Conservation (phyloP, 2,888 invertebrate species). For the Mythimna impura region DNA sequence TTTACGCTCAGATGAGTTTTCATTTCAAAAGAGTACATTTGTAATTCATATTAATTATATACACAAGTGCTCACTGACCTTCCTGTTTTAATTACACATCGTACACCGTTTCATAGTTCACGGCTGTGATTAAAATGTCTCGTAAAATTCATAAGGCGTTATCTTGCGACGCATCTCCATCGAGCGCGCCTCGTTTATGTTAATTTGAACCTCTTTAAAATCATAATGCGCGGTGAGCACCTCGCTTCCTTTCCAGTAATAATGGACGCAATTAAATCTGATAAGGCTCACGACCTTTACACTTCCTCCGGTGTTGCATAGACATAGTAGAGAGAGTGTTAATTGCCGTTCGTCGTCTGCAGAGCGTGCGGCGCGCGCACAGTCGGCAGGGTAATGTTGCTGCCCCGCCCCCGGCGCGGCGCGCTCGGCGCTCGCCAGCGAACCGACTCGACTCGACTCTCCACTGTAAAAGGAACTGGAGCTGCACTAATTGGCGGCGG, state of each 20-base stretch:
- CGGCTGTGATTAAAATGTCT: slow-evolving; percentile 88
- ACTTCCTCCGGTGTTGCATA: slow-evolving; percentile 79
- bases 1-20: slow-evolving; percentile 87
- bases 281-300: slow-evolving; percentile 88
- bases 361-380: slow-evolving; percentile 69
- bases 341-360: slow-evolving; percentile 72
- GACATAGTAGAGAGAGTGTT: slow-evolving; percentile 81
- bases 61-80: slow-evolving; percentile 88
- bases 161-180: slow-evolving; percentile 79
- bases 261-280: slow-evolving; percentile 87
- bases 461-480: slow-evolving; percentile 87
- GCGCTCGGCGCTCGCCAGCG: slow-evolving; percentile 71
- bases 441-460: slow-evolving; percentile 83
- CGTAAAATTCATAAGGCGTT: slow-evolving; percentile 82
- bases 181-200: slow-evolving; percentile 81
- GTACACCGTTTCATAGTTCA: slow-evolving; percentile 88
- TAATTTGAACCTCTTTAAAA: slow-evolving; percentile 85
- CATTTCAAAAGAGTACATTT: slow-evolving; percentile 86
- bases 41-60: slow-evolving; percentile 87
- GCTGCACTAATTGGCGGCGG: slow-evolving; percentile 89
- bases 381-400: slow-evolving; percentile 76
- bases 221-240: slow-evolving; percentile 85
- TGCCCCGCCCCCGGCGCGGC: slow-evolving; percentile 71
- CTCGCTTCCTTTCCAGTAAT: slow-evolving; percentile 83
- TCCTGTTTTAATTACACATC: slow-evolving; percentile 86